These are phyloP conservation scores for Amazonetta brasiliensis DNA, from an alignment of 2,797 vertebrate species.

Conservation along the genomic window DNA sequence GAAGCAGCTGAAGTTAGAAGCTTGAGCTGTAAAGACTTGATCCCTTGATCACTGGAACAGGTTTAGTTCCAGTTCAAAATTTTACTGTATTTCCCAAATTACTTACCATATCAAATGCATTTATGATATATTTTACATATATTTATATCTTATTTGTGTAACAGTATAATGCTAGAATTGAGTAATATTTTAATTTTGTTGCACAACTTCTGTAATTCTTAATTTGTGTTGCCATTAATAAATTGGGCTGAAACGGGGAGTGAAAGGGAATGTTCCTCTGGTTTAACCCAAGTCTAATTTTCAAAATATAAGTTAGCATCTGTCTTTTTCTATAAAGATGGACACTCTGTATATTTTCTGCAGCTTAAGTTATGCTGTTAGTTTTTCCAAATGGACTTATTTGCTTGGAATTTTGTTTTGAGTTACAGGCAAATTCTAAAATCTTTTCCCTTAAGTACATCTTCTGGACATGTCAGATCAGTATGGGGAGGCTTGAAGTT, in stretches of 20 bases:
- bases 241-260: not conserved
- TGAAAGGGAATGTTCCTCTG: not conserved
- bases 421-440: not conserved
- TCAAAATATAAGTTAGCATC: not conserved
- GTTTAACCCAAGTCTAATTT: not conserved
- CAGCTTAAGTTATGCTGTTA: not conserved
- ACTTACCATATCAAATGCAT: not conserved
- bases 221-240: not conserved
- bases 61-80: not conserved
- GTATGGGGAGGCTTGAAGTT: not conserved
- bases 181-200: not conserved
- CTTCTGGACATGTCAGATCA: not conserved
- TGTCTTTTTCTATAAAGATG: not conserved
- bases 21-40: not conserved
- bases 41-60: not conserved
- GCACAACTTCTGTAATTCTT: not conserved
- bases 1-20: not conserved
- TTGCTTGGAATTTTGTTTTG: no score
- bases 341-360: not conserved
- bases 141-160: not conserved
- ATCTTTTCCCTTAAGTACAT: not conserved
- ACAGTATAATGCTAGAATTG: not conserved
- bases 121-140: not conserved
- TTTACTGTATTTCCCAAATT: not conserved
- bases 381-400: not conserved